phyloP scores from a whole-genome alignment of 1,140 invertebrate genomes.

The Orchesella cincta region DNA sequence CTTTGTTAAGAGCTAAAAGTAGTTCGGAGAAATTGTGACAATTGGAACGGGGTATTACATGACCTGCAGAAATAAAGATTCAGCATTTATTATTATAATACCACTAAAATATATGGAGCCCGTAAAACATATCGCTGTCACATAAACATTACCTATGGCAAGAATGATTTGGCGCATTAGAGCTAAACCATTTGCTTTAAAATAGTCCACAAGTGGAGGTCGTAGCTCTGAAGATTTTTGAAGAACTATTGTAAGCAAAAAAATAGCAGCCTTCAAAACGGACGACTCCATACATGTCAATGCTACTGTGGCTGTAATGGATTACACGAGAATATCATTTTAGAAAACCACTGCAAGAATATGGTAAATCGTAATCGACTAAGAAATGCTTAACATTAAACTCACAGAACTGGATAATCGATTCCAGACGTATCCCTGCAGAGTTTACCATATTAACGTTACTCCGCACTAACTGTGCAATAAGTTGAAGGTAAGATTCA shows the following conservation, averaged over 20 bases:
- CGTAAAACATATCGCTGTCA: too few relatives aligned
- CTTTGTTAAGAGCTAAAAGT: slow-evolving; percentile 33
- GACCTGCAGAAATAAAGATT: slow-evolving; percentile 39
- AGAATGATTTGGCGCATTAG: slow-evolving; percentile 42
- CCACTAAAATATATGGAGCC: too few relatives aligned
- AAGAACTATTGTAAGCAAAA: slow-evolving; percentile 32
- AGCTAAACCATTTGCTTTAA: slow-evolving; percentile 28
- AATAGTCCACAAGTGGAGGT: slow-evolving; percentile 40
- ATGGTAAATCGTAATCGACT: background rate
- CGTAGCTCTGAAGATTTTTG: slow-evolving; percentile 35
- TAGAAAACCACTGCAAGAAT: background rate
- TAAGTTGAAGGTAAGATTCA: slow-evolving; percentile 46
- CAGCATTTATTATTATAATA: too few relatives aligned
- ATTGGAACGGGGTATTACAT: slow-evolving; percentile 38
- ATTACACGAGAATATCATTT: background rate
- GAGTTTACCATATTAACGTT: slow-evolving; percentile 39
- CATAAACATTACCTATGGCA: slow-evolving; percentile 46
- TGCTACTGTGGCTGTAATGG: slow-evolving; percentile 28
- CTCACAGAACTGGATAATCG: slow-evolving; percentile 39
- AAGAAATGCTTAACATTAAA: background rate
- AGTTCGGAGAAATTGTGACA: slow-evolving; percentile 39
- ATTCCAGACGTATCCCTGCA: slow-evolving; percentile 35
- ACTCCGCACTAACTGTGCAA: slow-evolving; percentile 42
- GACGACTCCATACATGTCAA: slow-evolving; percentile 42
- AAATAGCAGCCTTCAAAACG: slow-evolving; percentile 45